Evolutionary conservation across 2,113 vertebrate species (phyloP).

Genomic region (Fregata magnificens): DNA sequence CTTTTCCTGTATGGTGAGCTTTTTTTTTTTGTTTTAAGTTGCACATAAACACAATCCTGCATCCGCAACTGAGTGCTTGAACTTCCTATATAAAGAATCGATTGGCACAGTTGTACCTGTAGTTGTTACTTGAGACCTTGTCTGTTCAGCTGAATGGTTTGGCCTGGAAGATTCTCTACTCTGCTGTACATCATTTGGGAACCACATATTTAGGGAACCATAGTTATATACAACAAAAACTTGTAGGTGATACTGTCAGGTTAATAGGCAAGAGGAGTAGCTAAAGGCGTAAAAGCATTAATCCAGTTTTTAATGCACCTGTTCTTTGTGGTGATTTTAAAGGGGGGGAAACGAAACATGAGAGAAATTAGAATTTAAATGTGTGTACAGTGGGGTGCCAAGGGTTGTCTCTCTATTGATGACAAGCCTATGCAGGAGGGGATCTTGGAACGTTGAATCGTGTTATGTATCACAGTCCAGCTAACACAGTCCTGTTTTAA

Average conservation of each 20-base stretch:
- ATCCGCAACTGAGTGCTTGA: not conserved
- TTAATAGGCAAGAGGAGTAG: not conserved
- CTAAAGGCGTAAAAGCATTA: not conserved
- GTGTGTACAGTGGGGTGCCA: not conserved
- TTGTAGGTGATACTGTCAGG: not conserved
- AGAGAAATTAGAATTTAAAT: not conserved
- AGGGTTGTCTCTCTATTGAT: not conserved
- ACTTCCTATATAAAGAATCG: not conserved
- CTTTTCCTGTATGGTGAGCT: not conserved
- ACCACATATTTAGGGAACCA: not conserved
- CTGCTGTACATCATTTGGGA: not conserved
- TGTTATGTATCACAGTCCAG: not conserved
- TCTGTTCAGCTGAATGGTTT: not conserved
- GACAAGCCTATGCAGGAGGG: not conserved
- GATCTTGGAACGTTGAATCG: not conserved
- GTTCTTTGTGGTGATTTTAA: not conserved
- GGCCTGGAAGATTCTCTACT: not conserved
- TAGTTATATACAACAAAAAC: not conserved
- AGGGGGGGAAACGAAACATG: not conserved
- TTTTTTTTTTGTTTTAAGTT: not conserved
- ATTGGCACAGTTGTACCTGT: not conserved
- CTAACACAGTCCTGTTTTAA: not conserved
- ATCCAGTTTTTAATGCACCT: not conserved
- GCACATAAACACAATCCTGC: not conserved
- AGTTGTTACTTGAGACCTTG: not conserved